These are phyloP conservation scores for Drosophila paramelanica DNA, from an alignment of 2,888 invertebrate species.

Conservation along the genomic window DNA sequence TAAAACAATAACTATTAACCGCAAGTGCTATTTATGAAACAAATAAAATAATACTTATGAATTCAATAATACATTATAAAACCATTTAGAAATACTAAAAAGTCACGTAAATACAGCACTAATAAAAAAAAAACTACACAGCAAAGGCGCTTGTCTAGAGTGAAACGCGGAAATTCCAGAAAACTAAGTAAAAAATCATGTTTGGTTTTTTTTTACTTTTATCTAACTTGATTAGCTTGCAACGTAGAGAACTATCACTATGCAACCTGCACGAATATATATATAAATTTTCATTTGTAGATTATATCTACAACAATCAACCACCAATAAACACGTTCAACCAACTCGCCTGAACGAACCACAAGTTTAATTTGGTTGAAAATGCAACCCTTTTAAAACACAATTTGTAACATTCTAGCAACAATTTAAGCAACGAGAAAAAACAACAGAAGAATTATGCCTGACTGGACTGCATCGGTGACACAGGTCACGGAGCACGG, in stretches of 20 bases:
- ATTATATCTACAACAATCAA: constrained; percentile 34
- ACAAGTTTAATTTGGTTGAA: neutral
- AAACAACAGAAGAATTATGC: constrained; percentile 30
- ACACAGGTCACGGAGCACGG: constrained; percentile 9
- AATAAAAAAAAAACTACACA: neutral
- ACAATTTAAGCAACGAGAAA: constrained; percentile 36
- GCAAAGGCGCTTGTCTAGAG: neutral
- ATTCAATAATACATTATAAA: neutral
- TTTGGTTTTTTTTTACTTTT: constrained; percentile 12
- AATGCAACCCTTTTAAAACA: constrained; percentile 43
- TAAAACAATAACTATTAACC: neutral
- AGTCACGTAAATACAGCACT: constrained; percentile 27
- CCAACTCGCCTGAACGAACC: constrained; percentile 27
- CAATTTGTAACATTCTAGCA: constrained; percentile 24
- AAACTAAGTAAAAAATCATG: constrained; percentile 31
- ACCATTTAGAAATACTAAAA: constrained; percentile 1
- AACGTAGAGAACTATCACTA: neutral
- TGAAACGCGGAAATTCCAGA: constrained; percentile 13
- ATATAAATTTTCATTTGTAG: constrained; percentile 5
- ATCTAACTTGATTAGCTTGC: constrained; percentile 11
- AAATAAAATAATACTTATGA: neutral
- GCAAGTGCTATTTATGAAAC: neutral
- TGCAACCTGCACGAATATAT: neutral
- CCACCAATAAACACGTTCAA: constrained; percentile 26
- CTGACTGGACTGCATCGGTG: constrained; percentile 14